These are phyloP conservation scores for Bufotes viridis DNA, from an alignment of 2,797 vertebrate genomes.

Conservation along the genomic window DNA sequence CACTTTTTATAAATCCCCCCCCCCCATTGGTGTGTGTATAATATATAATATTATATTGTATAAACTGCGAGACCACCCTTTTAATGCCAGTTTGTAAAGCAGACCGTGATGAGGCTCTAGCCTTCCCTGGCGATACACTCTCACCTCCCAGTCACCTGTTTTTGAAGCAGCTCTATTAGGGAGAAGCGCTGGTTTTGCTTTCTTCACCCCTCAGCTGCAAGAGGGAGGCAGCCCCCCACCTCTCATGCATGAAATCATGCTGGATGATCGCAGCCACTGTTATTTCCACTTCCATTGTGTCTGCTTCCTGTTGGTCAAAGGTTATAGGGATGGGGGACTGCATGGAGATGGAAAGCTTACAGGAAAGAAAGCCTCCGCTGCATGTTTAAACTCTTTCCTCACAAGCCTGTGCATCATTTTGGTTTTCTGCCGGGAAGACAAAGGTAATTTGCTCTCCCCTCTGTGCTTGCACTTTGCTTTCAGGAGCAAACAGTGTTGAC, in stretches of 20 bases:
- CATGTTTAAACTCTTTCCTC: slow-evolving; percentile 71
- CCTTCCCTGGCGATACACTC: not conserved
- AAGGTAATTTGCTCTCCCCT: slow-evolving; percentile 63
- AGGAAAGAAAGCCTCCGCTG: slow-evolving; percentile 75
- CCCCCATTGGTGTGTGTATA: too few relatives aligned
- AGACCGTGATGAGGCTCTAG: too few relatives aligned
- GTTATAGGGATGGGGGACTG: slow-evolving; percentile 90
- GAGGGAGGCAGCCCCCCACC: slow-evolving; percentile 52
- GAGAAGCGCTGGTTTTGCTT: not conserved
- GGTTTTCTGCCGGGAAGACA: slow-evolving; percentile 64
- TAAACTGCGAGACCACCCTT: too few relatives aligned
- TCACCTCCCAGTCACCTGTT: slow-evolving; percentile 8
- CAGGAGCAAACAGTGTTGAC: not conserved
- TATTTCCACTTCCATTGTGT: slow-evolving; percentile 96
- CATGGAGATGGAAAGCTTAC: slow-evolving; percentile 78
- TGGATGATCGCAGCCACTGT: slow-evolving; percentile 74
- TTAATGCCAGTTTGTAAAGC: too few relatives aligned
- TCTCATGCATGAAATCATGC: slow-evolving; percentile 67
- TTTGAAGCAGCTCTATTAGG: not conserved
- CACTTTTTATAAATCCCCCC: too few relatives aligned
- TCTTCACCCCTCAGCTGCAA: slow-evolving; percentile 20
- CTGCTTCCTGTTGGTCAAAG: slow-evolving; percentile 95
- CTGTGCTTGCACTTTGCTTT: slow-evolving; percentile 1
- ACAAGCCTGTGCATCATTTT: slow-evolving; percentile 65
- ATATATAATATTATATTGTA: too few relatives aligned